These are phyloP conservation scores for Sebastes diploproa DNA, from an alignment of 2,797 vertebrate genomes.

Conservation along the genomic window DNA sequence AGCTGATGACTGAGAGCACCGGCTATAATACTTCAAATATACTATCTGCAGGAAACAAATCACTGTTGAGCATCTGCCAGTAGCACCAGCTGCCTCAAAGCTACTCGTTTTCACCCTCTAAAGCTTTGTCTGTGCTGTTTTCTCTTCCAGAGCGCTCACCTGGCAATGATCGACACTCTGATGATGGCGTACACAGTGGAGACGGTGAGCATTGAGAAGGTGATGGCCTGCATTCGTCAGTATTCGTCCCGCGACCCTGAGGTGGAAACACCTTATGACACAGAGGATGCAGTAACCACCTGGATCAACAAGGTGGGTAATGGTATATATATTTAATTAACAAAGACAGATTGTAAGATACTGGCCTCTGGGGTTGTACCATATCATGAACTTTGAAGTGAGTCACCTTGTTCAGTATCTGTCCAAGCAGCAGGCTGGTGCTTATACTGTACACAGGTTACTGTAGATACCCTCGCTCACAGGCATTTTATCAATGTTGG, in stretches of 20 bases:
- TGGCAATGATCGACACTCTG: conserved; percentile 95
- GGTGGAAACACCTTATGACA: conserved; percentile 91
- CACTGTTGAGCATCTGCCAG: not conserved
- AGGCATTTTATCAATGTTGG: not conserved
- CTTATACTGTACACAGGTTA: not conserved
- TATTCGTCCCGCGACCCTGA: conserved; percentile 88
- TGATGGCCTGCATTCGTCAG: conserved; percentile 87
- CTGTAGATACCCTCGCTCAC: not conserved
- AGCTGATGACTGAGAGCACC: not conserved
- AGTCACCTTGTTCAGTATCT: not conserved
- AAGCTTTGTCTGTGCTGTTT: conserved; percentile 2
- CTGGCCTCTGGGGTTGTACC: not conserved
- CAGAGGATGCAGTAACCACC: conserved; percentile 92
- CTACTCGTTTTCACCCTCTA: not conserved
- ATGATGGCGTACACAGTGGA: conserved; percentile 97
- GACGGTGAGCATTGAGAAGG: conserved; percentile 91
- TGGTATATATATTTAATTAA: not conserved
- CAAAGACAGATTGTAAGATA: not conserved
- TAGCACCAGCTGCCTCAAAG: not conserved
- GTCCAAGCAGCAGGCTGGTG: not conserved
- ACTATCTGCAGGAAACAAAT: not conserved
- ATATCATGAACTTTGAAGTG: not conserved
- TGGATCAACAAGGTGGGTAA: conserved; percentile 96
- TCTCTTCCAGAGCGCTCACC: conserved; percentile 88
- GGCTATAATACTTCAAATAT: not conserved